These are phyloP conservation scores for Tetanocera ferruginea DNA, from an alignment of 2,888 invertebrate genomes.

Conservation along the genomic window DNA sequence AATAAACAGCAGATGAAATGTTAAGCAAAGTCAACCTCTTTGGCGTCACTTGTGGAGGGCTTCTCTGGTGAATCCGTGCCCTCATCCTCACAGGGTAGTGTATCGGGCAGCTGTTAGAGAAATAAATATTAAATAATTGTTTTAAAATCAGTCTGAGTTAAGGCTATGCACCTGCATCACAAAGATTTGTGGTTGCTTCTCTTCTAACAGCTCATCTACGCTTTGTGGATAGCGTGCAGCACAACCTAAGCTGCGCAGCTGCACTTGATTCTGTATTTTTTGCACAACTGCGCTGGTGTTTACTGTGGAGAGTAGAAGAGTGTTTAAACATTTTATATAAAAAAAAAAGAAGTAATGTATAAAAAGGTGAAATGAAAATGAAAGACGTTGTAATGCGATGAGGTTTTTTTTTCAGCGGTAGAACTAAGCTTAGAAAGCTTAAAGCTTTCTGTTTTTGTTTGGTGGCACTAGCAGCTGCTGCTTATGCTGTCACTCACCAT, in stretches of 20 bases:
- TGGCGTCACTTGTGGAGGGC: not conserved
- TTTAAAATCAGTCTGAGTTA: not conserved
- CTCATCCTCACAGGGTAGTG: slow-evolving; percentile 57
- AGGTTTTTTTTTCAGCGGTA: too few species aligned
- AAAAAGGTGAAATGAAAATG: not conserved
- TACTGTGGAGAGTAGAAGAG: slow-evolving; percentile 43
- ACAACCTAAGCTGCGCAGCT: slow-evolving; percentile 17
- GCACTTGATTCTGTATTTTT: slow-evolving; percentile 56
- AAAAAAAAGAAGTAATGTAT: not conserved
- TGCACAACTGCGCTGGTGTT: slow-evolving; percentile 53
- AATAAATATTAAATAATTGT: slow-evolving; percentile 5
- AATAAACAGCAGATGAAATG: not conserved
- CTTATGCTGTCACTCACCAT: slow-evolving; percentile 20
- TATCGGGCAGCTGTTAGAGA: slow-evolving; percentile 62
- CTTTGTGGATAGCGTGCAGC: slow-evolving; percentile 58
- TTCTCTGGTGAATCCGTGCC: slow-evolving; percentile 41
- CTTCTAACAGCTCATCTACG: slow-evolving; percentile 60
- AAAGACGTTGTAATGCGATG: not conserved
- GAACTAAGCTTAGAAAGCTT: not conserved
- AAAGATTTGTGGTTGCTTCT: slow-evolving; percentile 61
- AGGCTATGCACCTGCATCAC: slow-evolving; percentile 61
- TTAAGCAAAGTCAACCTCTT: slow-evolving; percentile 5
- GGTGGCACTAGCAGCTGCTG: not conserved
- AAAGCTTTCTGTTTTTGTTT: not conserved
- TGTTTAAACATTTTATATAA: not conserved